phyloP scores from a whole-genome alignment of 2,888 invertebrate genomes.

The Lepidochitona cinerea region DNA sequence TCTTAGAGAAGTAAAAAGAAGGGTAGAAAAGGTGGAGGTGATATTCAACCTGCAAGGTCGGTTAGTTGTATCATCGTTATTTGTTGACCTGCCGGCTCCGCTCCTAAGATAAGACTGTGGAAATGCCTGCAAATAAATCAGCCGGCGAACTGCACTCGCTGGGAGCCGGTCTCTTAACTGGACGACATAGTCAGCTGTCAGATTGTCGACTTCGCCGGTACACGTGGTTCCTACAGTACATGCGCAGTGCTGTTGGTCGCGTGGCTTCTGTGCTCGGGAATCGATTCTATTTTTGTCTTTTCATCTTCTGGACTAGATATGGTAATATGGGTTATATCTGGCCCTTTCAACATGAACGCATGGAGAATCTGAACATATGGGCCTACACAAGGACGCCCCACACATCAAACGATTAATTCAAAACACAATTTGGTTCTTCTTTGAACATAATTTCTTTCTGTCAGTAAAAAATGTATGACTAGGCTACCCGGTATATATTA shows the following conservation, averaged over 20 bases:
- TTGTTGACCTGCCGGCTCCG: not conserved
- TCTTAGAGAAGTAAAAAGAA: not conserved
- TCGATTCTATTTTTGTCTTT: not conserved
- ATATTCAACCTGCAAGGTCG: not conserved
- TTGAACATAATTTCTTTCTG: no score
- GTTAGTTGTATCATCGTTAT: not conserved
- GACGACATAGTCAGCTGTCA: not conserved
- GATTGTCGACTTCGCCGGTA: not conserved
- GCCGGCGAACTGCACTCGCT: no score
- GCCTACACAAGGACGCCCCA: no score
- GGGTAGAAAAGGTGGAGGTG: not conserved
- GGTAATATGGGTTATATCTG: no score
- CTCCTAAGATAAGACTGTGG: no score
- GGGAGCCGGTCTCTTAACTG: not conserved
- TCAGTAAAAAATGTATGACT: no score
- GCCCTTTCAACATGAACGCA: no score
- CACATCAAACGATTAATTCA: no score
- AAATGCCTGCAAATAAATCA: no score
- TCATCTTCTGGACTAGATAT: not conserved
- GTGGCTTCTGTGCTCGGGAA: not conserved
- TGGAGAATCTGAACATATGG: no score
- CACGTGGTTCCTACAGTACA: slow-evolving; percentile 3
- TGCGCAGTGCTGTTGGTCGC: not conserved
- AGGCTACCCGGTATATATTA: no score
- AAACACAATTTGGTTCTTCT: no score